A percentile compares a stretch with the other conserved stretches of the same genome.
phyloP scores from a whole-genome alignment of 1,140 invertebrate genomes.

The Saccostrea echinata region DNA sequence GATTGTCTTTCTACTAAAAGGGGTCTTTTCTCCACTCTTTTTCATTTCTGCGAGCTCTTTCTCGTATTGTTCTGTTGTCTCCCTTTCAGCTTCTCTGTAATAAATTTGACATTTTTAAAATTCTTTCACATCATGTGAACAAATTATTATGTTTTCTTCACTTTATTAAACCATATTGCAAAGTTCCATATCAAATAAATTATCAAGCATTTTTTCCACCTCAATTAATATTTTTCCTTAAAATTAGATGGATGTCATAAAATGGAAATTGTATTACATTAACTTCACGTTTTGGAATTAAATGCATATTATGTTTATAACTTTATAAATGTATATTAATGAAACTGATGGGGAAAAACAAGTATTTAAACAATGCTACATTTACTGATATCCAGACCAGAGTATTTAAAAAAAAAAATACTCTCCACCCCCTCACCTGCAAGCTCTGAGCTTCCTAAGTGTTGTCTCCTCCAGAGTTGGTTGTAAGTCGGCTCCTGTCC shows the following conservation, averaged over 20 bases:
- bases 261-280: too few species aligned
- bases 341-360: too few species aligned
- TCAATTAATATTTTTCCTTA: too few species aligned
- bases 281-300: too few species aligned
- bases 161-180: not conserved
- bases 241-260: too few species aligned
- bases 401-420: too few species aligned
- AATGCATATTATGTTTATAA: too few species aligned
- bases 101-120: not conserved
- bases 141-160: not conserved
- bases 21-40: conserved; percentile 68
- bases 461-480: conserved; percentile 50
- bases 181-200: too few species aligned
- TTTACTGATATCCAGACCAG: not conserved
- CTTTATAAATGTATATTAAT: too few species aligned
- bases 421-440: conserved; percentile 59
- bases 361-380: not conserved
- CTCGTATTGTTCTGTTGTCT: conserved; percentile 70
- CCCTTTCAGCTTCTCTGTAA: conserved; percentile 69
- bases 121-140: not conserved
- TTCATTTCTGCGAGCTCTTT: conserved; percentile 70
- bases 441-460: conserved; percentile 62
- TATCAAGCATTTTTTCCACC: too few species aligned
- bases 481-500: conserved; percentile 50
- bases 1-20: conserved; percentile 71